Base-by-base conservation (phyloP, 2,888 invertebrate genomes). In the Scelioninae gen. 1 region DNA sequence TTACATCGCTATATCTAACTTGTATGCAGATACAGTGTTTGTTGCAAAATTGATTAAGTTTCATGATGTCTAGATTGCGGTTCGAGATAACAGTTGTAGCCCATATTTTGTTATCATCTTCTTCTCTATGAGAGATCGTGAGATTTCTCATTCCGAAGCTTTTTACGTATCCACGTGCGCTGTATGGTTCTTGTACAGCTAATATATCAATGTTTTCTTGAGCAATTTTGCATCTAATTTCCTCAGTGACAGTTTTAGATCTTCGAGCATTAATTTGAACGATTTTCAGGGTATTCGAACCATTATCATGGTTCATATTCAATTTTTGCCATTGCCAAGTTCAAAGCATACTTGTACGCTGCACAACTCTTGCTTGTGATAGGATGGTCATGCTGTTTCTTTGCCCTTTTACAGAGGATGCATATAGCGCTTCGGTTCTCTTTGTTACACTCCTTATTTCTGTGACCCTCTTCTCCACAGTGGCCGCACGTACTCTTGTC, bases 381-480 rank as follows among this genome's bases (percentile, higher is more conserved):
- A 0, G 38, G 1, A 9, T 79, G 79, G 2, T 72, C n/a, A 0
- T 51, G 5, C 0, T 1, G 15, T 7, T 45, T 72, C 9, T 58
- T 38, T 5, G 66, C 32, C 6, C 15, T 51, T 23, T 29, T 65
- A 7, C 72, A 79, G 0, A 58, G 29, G 1, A 53, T 32, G n/a
- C 66, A 79, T 5, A 29, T 62, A 6, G 47, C 11, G 0, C 5
- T 9, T 1, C 29, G 55, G 0, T 23, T 47, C 8, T 49, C 40
- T 3, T 13, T 56, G 0, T 29, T 23, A n/a, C 78, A 78, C 10
- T 62, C 45, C 0, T 38, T 63, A 3, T 16, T 13, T 0, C 3
- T 56, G n/a, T 86, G 85, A 0, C 83, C 84, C 0, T 6, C 7
- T 1, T 13, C 9, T 0, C 65, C 69, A 38, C 85, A 86, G 65